Conservation (phyloP, 2,113 vertebrate genomes). For the Gopherus evgoodei region DNA sequence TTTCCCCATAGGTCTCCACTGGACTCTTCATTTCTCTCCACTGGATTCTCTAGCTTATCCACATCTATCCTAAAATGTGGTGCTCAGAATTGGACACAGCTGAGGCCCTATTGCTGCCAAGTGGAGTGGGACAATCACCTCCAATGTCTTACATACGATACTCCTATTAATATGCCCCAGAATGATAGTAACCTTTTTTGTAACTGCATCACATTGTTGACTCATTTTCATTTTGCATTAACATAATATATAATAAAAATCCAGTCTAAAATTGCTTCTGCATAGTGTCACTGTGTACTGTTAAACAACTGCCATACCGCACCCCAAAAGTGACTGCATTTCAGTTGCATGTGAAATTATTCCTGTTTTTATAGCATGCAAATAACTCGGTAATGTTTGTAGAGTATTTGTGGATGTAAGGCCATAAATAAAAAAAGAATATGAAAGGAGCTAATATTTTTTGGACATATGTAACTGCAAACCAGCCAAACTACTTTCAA, state of each 20-base stretch:
- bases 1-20: background rate
- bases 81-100: background rate
- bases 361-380: constrained; percentile 15
- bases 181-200: background rate
- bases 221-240: background rate
- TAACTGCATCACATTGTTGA: background rate
- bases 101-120: background rate
- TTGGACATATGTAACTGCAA: constrained; percentile 52
- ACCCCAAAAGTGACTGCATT: background rate
- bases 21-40: background rate
- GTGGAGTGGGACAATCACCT: background rate
- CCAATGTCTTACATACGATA: background rate
- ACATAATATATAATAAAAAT: background rate
- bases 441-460: constrained; percentile 34
- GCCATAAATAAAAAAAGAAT: constrained; percentile 28
- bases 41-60: background rate
- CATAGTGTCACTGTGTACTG: background rate
- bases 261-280: background rate
- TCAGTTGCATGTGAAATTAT: background rate
- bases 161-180: too few species aligned
- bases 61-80: background rate
- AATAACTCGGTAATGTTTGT: constrained; percentile 29
- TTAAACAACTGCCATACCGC: background rate
- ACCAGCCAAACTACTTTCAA: constrained; percentile 36
- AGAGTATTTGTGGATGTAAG: constrained; percentile 7